Percentiles rank a stretch among this genome's conserved stretches.
Conservation (phyloP, 2,888 invertebrate species). For the Pogonocherus hispidulus region DNA sequence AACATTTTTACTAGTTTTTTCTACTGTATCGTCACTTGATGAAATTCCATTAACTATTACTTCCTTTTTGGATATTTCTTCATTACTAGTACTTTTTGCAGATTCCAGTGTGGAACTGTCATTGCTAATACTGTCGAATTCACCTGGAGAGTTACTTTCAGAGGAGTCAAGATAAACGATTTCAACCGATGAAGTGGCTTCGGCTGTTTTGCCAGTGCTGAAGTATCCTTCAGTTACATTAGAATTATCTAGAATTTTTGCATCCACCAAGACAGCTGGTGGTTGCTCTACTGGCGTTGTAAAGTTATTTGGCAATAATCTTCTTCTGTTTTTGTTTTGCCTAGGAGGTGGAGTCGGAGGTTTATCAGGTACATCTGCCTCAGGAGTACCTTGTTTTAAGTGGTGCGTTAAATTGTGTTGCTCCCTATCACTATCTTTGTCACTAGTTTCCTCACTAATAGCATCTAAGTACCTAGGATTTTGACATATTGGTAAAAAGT, state of each 20-base stretch:
- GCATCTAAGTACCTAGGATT: constrained; percentile 81
- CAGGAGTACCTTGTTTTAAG: constrained; percentile 59
- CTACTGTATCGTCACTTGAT: constrained; percentile 12
- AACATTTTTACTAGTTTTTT: not conserved
- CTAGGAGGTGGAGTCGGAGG: constrained; percentile 40
- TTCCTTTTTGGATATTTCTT: constrained; percentile 33
- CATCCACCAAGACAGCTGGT: constrained; percentile 71
- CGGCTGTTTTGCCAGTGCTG: constrained; percentile 64
- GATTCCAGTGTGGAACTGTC: constrained; percentile 40
- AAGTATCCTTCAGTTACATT: constrained; percentile 71
- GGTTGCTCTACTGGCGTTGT: constrained; percentile 45
- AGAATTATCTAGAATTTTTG: constrained; percentile 69
- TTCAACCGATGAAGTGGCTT: constrained; percentile 71
- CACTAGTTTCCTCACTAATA: constrained; percentile 84
- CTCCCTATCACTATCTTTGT: constrained; percentile 71
- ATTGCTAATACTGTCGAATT: constrained; percentile 39
- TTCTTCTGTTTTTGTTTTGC: constrained; percentile 32
- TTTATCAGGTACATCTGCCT: constrained; percentile 44
- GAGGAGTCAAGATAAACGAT: constrained; percentile 75
- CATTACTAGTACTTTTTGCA: constrained; percentile 27
- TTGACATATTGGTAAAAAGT: constrained; percentile 73
- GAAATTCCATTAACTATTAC: constrained; percentile 8
- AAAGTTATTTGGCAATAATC: constrained; percentile 29
- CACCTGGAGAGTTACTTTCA: constrained; percentile 42
- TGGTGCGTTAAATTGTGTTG: constrained; percentile 55